These are phyloP conservation scores for Guaruba guarouba DNA, from an alignment of 2,113 vertebrate species.

Conservation along the genomic window DNA sequence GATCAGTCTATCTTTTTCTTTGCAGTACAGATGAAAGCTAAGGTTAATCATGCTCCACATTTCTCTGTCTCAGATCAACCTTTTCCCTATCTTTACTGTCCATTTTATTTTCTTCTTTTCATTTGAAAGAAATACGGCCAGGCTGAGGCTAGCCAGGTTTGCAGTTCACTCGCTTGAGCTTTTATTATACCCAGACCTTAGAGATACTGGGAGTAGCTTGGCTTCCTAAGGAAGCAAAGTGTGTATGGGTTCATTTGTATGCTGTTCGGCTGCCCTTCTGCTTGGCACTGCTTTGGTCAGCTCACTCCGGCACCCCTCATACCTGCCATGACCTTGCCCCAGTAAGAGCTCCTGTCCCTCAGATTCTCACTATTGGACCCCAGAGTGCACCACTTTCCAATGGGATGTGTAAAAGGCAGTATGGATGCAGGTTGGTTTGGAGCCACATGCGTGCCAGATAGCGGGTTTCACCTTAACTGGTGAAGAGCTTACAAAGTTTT, in stretches of 20 bases:
- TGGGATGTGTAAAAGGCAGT: neutral
- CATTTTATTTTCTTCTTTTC: conserved; percentile 29
- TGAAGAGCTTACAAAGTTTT: neutral
- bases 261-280: neutral
- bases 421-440: neutral
- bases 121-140: neutral
- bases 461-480: neutral
- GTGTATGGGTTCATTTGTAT: neutral
- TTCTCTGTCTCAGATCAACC: neutral
- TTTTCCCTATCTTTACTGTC: neutral
- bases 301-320: neutral
- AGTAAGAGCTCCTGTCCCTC: neutral
- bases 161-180: neutral
- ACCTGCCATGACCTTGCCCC: neutral
- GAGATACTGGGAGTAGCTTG: neutral
- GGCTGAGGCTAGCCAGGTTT: neutral
- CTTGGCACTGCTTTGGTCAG: neutral
- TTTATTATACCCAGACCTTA: neutral
- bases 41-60: conserved; percentile 4
- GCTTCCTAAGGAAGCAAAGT: neutral
- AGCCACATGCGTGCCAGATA: fast-evolving
- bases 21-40: neutral
- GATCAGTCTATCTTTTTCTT: neutral
- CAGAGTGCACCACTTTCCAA: neutral
- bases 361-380: neutral